Percentiles rank a stretch among this genome's conserved stretches.
Conservation (phyloP, 1,140 invertebrate species). For the Microplitis demolitor region DNA sequence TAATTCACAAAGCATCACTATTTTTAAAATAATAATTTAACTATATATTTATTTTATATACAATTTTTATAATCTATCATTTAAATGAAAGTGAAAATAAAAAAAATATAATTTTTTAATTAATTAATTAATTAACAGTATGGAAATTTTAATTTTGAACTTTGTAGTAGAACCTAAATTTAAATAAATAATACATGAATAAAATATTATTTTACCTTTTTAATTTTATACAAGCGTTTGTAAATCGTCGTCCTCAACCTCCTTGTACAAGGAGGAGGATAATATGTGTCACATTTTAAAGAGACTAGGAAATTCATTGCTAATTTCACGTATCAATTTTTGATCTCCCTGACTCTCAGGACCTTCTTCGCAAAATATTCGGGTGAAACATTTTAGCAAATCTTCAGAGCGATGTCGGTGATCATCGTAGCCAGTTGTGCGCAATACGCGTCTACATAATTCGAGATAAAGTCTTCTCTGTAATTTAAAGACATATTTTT, state of each 20-base stretch:
- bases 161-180: not conserved
- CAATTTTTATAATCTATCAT: not conserved
- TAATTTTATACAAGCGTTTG: conserved; percentile 50
- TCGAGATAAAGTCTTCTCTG: conserved; percentile 78
- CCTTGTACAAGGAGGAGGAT: conserved; percentile 39
- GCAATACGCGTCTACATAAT: conserved; percentile 75
- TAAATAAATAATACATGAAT: not conserved
- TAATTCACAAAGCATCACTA: too few relatives aligned
- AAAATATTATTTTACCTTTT: not conserved
- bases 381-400: conserved; percentile 78
- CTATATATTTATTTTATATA: not conserved
- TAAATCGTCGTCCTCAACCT: conserved; percentile 53
- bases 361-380: conserved; percentile 83
- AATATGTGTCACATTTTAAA: conserved; percentile 67
- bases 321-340: conserved; percentile 76
- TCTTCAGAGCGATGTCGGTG: conserved; percentile 78
- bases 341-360: conserved; percentile 75
- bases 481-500: conserved; percentile 31
- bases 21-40: not conserved
- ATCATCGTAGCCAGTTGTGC: conserved; percentile 76
- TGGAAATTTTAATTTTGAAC: too few relatives aligned
- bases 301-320: conserved; percentile 82
- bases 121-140: too few relatives aligned
- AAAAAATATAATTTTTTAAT: too few relatives aligned
- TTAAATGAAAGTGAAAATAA: not conserved